Evolutionary conservation across 2,888 invertebrate genomes (phyloP), one percentile per base, ranked within the genome.

Genomic region (Dicranocentrus wangi): DNA sequence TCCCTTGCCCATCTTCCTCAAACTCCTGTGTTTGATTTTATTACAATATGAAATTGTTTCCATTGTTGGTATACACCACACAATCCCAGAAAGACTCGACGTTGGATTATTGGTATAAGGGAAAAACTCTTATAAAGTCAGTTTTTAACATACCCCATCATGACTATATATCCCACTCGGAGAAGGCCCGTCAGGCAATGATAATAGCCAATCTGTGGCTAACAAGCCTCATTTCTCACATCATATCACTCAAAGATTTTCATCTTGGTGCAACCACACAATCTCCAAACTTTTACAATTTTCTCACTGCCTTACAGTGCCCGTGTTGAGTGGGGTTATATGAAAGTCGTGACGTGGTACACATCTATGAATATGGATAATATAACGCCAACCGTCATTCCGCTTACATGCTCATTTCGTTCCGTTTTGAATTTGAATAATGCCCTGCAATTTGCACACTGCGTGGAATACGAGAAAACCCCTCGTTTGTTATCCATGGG

Each of bases 161-260:
- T 10, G 10, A 32, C n/a, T 39, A 47, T 47, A 47, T 47, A 15
- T 39, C 32, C 32, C 32, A 32, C 3, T n/a, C 15, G 15, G 5
- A 21, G 10, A 47, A n/a, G 42, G 1, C 25, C 71, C 32, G 60
- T 60, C 71, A 71, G 27, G 17, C 28, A 60, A 25, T 25, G 71
- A 71, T 71, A 71, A 71, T 60, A 71, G 71, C 58, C 60, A 71
- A 60, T 71, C 71, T 71, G 42, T 19, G 60, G 60, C 25, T 65
- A 55, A 65, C 65, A 75, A 75, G 73, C 53, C 25, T 17, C 65
- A 65, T 65, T 23, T 75, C 55, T 28, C 53, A 47, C 17, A 75
- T 75, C 73, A 55, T 75, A 61, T 39, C 55, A 68, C 23, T 53
- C 51, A 51, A n/a, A 43, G 47, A 63, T 63, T 73, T 23, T 73